Evolutionary conservation across 2,113 vertebrate species (phyloP).

Genomic region (Telmatochromis sp.): DNA sequence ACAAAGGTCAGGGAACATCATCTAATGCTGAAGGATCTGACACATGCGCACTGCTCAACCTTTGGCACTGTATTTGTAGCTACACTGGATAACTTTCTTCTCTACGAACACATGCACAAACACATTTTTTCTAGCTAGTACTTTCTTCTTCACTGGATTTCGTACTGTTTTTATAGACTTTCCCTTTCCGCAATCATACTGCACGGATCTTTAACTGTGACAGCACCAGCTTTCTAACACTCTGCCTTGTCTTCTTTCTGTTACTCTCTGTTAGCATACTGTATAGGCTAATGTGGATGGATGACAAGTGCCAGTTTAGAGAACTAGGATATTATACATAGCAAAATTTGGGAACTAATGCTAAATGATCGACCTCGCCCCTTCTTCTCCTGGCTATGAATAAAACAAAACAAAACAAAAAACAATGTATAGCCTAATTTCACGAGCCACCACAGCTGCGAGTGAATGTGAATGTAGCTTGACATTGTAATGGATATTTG

Average conservation of each 20-base stretch:
- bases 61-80: slow-evolving; percentile 40
- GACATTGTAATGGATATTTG: neutral
- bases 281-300: neutral
- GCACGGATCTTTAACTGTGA: slow-evolving; percentile 50
- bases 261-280: neutral
- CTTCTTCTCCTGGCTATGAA: neutral
- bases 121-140: slow-evolving; percentile 4
- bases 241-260: neutral
- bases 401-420: neutral
- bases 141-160: slow-evolving; percentile 34
- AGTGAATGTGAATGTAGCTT: slow-evolving; percentile 55
- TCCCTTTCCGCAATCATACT: neutral
- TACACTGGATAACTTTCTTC: slow-evolving; percentile 35
- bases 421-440: neutral
- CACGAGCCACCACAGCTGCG: slow-evolving; percentile 6
- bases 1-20: slow-evolving; percentile 64
- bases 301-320: neutral
- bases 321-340: neutral
- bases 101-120: slow-evolving; percentile 8
- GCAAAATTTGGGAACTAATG: neutral
- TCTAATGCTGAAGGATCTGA: slow-evolving; percentile 13
- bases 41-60: slow-evolving; percentile 4
- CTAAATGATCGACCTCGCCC: neutral
- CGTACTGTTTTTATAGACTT: slow-evolving; percentile 31
- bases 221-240: slow-evolving; percentile 27